Percentiles rank a stretch among this genome's conserved stretches.
Evolutionary conservation across 2,797 vertebrate genomes (phyloP).

Genomic region (Ispidina picta): DNA sequence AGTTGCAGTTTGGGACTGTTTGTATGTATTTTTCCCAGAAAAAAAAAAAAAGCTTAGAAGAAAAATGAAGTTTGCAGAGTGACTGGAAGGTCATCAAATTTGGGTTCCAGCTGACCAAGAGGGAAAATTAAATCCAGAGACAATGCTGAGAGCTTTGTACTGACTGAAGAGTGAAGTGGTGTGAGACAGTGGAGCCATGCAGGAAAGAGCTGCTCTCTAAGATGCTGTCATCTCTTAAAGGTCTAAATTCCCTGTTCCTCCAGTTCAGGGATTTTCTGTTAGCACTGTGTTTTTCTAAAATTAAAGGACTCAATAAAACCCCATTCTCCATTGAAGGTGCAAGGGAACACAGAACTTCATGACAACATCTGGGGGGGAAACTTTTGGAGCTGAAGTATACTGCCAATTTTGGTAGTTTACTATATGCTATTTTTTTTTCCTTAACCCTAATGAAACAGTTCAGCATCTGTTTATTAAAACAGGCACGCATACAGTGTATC

Average conservation of each 20-base stretch:
- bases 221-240: background rate
- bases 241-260: background rate
- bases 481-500: background rate
- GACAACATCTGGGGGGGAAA: background rate
- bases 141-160: background rate
- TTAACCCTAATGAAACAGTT: conserved; percentile 1
- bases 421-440: background rate
- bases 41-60: background rate
- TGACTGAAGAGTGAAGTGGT: background rate
- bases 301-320: background rate
- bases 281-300: background rate
- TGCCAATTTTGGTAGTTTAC: background rate
- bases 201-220: background rate
- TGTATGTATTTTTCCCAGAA: conserved; percentile 30
- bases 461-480: background rate
- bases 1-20: conserved; percentile 6
- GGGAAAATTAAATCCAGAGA: conserved; percentile 55
- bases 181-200: background rate
- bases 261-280: background rate
- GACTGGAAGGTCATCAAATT: conserved; percentile 56
- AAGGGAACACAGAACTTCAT: background rate
- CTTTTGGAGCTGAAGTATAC: background rate
- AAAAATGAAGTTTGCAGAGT: conserved; percentile 35
- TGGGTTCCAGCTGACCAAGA: conserved; percentile 32
- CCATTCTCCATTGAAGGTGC: background rate